Conservation (phyloP, 2,797 vertebrate species). For the Alexandromys oeconomus region DNA sequence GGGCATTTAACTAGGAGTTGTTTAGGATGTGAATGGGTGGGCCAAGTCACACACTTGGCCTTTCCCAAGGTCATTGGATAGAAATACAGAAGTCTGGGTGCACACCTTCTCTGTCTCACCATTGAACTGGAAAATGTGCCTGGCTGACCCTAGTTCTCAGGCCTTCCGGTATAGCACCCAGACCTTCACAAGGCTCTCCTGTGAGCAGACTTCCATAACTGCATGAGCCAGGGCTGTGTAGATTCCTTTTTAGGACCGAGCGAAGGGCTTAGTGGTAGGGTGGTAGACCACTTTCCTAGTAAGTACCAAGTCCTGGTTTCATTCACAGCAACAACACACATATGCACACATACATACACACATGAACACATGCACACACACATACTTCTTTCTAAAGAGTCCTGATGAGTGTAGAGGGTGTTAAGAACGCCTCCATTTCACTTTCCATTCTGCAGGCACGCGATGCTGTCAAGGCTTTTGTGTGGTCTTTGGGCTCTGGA, state of each 20-base stretch:
- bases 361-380: neutral
- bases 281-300: neutral
- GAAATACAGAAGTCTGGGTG: rapidly evolving
- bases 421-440: neutral
- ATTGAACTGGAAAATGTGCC: neutral
- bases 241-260: neutral
- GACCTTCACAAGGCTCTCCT: neutral
- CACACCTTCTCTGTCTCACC: neutral
- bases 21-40: neutral
- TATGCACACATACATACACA: neutral
- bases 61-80: neutral
- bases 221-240: neutral
- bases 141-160: neutral
- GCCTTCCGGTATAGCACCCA: neutral
- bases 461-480: rapidly evolving
- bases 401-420: neutral
- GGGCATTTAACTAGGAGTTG: neutral
- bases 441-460: neutral
- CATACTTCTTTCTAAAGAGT: neutral
- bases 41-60: neutral
- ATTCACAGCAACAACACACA: neutral
- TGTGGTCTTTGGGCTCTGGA: neutral
- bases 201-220: neutral
- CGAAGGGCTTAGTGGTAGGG: neutral
- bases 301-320: neutral